These are phyloP conservation scores for Unio delphinus DNA, from an alignment of 2,888 invertebrate genomes.

Conservation along the genomic window DNA sequence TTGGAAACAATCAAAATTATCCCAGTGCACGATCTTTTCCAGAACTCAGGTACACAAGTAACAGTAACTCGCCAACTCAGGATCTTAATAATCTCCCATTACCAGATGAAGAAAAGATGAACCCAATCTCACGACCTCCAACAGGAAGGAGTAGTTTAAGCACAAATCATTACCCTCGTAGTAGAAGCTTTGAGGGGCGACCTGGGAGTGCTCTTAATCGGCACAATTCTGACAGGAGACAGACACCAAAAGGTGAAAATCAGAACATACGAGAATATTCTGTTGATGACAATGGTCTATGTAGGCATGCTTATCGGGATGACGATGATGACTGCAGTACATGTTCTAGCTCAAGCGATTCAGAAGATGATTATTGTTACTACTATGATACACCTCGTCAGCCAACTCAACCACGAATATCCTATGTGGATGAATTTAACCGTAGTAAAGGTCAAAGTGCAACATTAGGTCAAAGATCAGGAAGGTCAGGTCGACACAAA, in stretches of 20 bases:
- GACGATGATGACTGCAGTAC: constrained; percentile 86
- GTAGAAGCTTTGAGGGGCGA: constrained; percentile 61
- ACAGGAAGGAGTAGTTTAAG: constrained; percentile 24
- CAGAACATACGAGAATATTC: constrained; percentile 3
- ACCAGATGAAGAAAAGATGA: constrained; percentile 61
- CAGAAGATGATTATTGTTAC: constrained; percentile 87
- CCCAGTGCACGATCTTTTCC: constrained; percentile 47
- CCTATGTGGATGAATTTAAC: constrained; percentile 88
- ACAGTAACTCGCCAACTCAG: constrained; percentile 16
- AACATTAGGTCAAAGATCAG: constrained; percentile 31
- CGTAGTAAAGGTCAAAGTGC: constrained; percentile 37
- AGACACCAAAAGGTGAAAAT: constrained; percentile 23
- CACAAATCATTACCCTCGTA: constrained; percentile 51
- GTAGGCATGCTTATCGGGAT: constrained; percentile 35
- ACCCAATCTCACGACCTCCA: constrained; percentile 65
- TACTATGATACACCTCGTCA: constrained; percentile 84
- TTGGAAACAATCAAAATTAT: constrained; percentile 10
- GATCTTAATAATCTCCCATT: constrained; percentile 39
- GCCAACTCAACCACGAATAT: constrained; percentile 83
- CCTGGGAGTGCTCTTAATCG: constrained; percentile 34
- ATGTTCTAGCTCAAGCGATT: constrained; percentile 80
- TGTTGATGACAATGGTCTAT: constrained; percentile 1
- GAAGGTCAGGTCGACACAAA: constrained; percentile 24
- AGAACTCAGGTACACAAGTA: constrained; percentile 43
- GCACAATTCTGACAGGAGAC: constrained; percentile 22